These are phyloP conservation scores for Sus scrofa DNA, from an alignment of 2,113 vertebrate genomes.

Conservation along the genomic window DNA sequence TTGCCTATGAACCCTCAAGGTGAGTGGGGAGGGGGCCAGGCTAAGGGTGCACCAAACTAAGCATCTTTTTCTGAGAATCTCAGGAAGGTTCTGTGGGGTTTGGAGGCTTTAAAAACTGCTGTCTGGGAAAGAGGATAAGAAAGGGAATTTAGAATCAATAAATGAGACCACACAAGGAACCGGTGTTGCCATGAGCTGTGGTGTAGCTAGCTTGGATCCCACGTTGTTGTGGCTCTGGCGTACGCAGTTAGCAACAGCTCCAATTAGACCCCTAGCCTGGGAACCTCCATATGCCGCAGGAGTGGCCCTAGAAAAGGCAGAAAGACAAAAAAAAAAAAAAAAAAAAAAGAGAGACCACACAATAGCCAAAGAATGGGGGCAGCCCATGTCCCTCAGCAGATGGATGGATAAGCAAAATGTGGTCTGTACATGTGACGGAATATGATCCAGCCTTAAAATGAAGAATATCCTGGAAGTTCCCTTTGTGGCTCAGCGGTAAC, in stretches of 20 bases:
- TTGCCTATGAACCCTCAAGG: background rate
- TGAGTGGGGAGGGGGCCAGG: background rate
- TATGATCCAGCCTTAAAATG: background rate
- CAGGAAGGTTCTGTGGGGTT: background rate
- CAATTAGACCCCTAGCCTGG: too few species aligned
- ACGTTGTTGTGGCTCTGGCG: too few species aligned
- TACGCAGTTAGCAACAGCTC: too few species aligned
- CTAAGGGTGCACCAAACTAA: background rate
- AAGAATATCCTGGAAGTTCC: too few species aligned
- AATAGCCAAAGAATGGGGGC: background rate
- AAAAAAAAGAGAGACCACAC: too few species aligned
- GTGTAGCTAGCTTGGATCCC: too few species aligned
- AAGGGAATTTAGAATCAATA: background rate
- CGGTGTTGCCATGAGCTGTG: too few species aligned
- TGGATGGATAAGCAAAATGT: background rate
- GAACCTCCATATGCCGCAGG: too few species aligned
- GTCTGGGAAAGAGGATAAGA: background rate
- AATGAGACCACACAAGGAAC: background rate
- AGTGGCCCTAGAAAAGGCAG: too few species aligned
- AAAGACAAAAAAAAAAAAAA: too few species aligned
- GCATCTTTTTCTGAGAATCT: background rate
- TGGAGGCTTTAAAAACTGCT: background rate
- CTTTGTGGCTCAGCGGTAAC: too few species aligned
- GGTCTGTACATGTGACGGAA: background rate
- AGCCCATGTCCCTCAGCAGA: background rate